A percentile compares a stretch with the other conserved stretches of the same genome.
phyloP scores from a whole-genome alignment of 2,113 vertebrate genomes.

The Leucoraja erinaceus region DNA sequence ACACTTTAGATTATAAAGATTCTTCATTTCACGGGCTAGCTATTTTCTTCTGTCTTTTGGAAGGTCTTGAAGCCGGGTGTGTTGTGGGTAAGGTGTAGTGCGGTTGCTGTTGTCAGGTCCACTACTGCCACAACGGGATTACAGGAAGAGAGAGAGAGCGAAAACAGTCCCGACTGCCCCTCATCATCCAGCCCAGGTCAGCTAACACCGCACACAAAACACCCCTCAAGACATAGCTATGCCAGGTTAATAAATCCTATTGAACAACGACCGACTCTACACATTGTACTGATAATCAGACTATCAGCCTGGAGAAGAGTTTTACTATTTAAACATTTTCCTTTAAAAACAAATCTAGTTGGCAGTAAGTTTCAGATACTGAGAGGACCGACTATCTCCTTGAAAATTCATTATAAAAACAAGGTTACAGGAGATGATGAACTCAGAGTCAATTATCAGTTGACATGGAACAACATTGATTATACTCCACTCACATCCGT shows the following conservation, averaged over 20 bases:
- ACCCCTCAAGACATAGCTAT: neutral
- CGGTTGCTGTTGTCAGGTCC: neutral
- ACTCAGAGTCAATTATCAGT: neutral
- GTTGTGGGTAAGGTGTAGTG: neutral
- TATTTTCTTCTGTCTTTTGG: too few relatives aligned
- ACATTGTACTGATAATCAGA: neutral
- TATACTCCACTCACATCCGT: neutral
- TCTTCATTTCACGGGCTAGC: too few relatives aligned
- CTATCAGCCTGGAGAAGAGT: neutral
- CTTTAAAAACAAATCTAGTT: too few relatives aligned
- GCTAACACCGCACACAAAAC: neutral
- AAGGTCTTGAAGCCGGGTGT: neutral
- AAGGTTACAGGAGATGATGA: neutral
- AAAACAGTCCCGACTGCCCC: too few relatives aligned
- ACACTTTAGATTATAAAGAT: neutral
- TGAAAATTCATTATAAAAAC: neutral
- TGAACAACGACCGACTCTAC: neutral
- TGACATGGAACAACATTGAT: conserved; percentile 3
- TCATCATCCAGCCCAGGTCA: neutral
- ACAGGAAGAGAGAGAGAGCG: too few relatives aligned
- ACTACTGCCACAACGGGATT: neutral
- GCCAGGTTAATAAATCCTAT: neutral
- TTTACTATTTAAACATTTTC: neutral
- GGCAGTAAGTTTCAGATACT: too few relatives aligned
- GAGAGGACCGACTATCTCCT: too few relatives aligned